Evolutionary conservation across 2,888 invertebrate genomes (phyloP).

Genomic region (Dysmachus trigonus): DNA sequence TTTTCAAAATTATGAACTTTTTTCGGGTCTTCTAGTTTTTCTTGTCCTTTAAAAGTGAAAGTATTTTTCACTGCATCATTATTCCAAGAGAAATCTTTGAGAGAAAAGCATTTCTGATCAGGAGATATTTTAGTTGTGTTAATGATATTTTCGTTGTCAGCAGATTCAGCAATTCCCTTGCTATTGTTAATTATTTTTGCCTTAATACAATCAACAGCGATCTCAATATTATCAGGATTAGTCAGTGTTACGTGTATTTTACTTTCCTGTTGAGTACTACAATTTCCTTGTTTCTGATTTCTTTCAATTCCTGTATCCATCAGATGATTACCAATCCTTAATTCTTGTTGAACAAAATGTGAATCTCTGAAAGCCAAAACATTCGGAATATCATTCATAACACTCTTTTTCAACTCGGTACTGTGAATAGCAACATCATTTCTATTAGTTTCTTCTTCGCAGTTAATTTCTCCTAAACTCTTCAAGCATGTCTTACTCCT

Average conservation of each 20-base stretch:
- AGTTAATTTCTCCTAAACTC: constrained; percentile 57
- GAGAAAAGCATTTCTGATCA: background rate
- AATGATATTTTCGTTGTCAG: constrained; percentile 54
- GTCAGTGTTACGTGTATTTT: constrained; percentile 60
- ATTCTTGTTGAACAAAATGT: constrained; percentile 62
- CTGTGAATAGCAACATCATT: background rate
- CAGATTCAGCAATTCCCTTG: constrained; percentile 59
- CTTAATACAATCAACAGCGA: constrained; percentile 50
- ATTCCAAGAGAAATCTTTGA: constrained; percentile 57
- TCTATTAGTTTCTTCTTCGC: constrained; percentile 44
- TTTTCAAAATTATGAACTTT: background rate
- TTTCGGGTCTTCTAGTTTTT: constrained; percentile 28
- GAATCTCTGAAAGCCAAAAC: constrained; percentile 62
- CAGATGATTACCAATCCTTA: constrained; percentile 62
- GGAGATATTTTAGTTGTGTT: background rate
- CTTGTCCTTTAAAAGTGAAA: constrained; percentile 56
- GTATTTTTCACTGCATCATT: constrained; percentile 60
- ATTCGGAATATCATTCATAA: constrained; percentile 62
- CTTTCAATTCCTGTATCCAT: constrained; percentile 63
- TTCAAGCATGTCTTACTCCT: constrained; percentile 60
- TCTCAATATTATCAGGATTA: constrained; percentile 61
- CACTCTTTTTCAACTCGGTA: constrained; percentile 2
- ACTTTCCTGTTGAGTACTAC: constrained; percentile 33
- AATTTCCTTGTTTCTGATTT: constrained; percentile 36
- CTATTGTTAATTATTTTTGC: constrained; percentile 53